Evolutionary conservation across 2,888 invertebrate genomes (phyloP), one percentile per base, ranked within the genome.

Genomic region (Tipula confusa): DNA sequence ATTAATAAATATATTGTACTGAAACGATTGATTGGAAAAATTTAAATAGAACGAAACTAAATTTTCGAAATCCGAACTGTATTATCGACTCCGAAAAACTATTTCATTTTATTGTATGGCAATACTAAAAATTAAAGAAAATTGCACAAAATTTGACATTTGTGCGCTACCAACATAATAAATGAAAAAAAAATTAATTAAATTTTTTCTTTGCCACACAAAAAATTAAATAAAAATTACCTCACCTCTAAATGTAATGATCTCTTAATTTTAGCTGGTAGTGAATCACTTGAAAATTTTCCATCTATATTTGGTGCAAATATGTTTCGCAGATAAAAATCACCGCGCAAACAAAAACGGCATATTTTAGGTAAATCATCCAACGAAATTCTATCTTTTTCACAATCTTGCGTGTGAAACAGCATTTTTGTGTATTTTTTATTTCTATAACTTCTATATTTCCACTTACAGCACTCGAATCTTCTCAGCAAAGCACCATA

Each of bases 231-330:
- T 24, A 64, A 64, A 64, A 64, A 64, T 64, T 80, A 29, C 31
- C 82, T 82, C 33, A 82, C 82, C 82, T 33, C 82, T 33, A 82
- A 82, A 33, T 82, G 33, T 33, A 82, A 82, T 82, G 82, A 31
- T 33, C 82, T 31, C 33, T 82, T 33, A 33, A 82, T 82, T 82
- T 82, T 82, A 82, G 29, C 33, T 15, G 31, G 36, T 11, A 82
- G 29, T 33, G 82, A 33, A 82, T 82, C 82, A 82, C 18, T 33
- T 36, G 33, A 33, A 33, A 33, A 15, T 82, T 82, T 31, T 36
- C 31, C 33, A 18, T 31, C 80, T 15, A 80, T 82, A 82, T 31
- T 82, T 82, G 29, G 31, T 33, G 31, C 4, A 33, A 82, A 82
- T 11, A 82, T 82, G 13, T 33, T 33, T 4, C 18, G 29, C 24